These are phyloP conservation scores for Tamias sibiricus DNA, from an alignment of 2,113 vertebrate species.

Conservation along the genomic window DNA sequence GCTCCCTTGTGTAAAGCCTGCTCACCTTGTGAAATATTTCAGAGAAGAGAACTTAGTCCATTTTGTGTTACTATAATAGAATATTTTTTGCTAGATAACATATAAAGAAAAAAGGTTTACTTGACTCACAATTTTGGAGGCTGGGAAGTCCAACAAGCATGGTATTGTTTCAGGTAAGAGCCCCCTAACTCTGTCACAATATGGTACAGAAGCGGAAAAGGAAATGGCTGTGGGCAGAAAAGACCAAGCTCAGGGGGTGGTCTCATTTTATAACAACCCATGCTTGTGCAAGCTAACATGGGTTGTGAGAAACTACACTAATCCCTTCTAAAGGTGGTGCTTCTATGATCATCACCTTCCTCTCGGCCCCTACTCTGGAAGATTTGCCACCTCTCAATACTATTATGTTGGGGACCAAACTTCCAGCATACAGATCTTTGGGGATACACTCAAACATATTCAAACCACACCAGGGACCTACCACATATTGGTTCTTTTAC, in stretches of 20 bases:
- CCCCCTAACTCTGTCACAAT: neutral
- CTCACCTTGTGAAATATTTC: neutral
- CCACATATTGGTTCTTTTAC: neutral
- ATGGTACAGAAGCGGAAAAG: neutral
- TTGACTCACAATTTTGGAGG: neutral
- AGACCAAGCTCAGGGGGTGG: neutral
- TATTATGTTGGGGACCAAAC: neutral
- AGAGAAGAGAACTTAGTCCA: neutral
- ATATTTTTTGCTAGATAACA: neutral
- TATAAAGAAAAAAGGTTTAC: neutral
- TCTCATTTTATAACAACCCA: neutral
- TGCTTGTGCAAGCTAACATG: neutral
- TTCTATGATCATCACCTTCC: neutral
- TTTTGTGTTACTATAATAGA: neutral
- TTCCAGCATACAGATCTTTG: neutral
- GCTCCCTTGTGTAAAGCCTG: neutral
- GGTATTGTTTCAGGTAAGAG: neutral
- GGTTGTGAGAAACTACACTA: neutral
- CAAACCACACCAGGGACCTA: too few relatives aligned
- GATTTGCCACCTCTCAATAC: neutral
- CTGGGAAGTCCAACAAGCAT: neutral
- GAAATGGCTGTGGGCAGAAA: neutral
- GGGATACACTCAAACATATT: neutral
- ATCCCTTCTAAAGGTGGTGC: neutral
- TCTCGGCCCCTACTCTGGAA: neutral